Conservation (phyloP, 2,888 invertebrate species). For the Steinernema hermaphroditum region DNA sequence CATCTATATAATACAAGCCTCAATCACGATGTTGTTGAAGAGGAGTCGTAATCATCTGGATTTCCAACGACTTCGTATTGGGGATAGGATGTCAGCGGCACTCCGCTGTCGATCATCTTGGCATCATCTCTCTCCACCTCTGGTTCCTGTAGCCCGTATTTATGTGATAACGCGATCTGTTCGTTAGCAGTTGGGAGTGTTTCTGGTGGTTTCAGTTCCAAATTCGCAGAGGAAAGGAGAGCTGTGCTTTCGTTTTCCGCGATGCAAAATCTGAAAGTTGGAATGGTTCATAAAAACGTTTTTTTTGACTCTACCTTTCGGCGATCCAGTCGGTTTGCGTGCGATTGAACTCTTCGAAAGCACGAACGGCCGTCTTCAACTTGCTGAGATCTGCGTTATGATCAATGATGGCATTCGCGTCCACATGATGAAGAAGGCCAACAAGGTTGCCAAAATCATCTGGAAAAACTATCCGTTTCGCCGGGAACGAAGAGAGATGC, state of each 20-base stretch:
- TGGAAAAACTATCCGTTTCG: constrained; percentile 34
- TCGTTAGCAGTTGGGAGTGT: not conserved
- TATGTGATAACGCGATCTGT: not conserved
- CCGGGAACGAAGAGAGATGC: constrained; percentile 39
- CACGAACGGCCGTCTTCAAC: constrained; percentile 12
- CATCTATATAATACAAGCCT: not conserved
- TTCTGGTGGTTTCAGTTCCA: not conserved
- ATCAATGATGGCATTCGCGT: constrained; percentile 22
- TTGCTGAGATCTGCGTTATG: constrained; percentile 31
- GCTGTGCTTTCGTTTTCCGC: not conserved
- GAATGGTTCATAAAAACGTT: not conserved
- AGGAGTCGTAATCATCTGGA: constrained; percentile 8
- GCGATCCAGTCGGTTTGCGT: constrained; percentile 29
- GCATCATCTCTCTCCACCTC: not conserved
- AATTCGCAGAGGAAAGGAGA: not conserved
- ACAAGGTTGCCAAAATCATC: constrained; percentile 34
- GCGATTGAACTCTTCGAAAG: constrained; percentile 15
- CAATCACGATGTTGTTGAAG: not conserved
- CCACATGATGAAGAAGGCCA: constrained; percentile 36
- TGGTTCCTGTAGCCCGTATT: not conserved
- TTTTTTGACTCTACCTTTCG: constrained; percentile 6
- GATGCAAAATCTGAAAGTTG: not conserved
- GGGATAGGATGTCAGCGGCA: not conserved
- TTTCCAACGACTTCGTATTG: not conserved
- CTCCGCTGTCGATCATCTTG: not conserved